These are phyloP conservation scores for Chironomus tentans DNA, from an alignment of 2,888 invertebrate genomes.

Conservation along the genomic window DNA sequence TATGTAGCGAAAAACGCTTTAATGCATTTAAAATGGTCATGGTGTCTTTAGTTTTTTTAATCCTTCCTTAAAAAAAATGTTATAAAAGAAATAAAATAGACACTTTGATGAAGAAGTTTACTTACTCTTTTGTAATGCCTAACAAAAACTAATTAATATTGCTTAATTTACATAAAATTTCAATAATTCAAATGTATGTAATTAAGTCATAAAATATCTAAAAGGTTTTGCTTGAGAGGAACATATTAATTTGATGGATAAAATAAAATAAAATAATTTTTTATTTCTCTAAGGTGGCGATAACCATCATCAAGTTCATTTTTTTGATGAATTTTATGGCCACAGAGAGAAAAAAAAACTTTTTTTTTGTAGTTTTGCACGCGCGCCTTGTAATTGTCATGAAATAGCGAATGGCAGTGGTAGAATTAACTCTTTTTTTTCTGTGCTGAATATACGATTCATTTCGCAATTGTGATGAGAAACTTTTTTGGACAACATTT, in stretches of 20 bases:
- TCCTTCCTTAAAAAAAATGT: not conserved
- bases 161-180: slow-evolving; percentile 19
- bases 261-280: no score
- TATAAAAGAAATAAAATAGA: not conserved
- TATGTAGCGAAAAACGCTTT: slow-evolving; percentile 20
- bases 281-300: not conserved
- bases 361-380: no score
- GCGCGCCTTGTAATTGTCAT: no score
- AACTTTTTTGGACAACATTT: no score
- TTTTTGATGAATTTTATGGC: not conserved
- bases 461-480: no score
- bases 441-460: no score
- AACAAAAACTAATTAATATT: slow-evolving; percentile 19
- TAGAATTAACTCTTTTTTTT: no score
- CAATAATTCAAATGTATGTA: slow-evolving; percentile 18
- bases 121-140: not conserved
- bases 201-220: slow-evolving; percentile 20
- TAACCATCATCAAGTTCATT: not conserved
- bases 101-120: not conserved
- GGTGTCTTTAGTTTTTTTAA: not conserved
- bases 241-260: slow-evolving; percentile 5
- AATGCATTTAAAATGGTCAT: slow-evolving; percentile 2
- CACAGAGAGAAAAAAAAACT: not conserved
- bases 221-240: slow-evolving; percentile 17
- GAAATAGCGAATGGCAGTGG: no score